Percentiles rank a stretch among this genome's conserved stretches.
Evolutionary conservation across 2,113 vertebrate genomes (phyloP).

Genomic region (Solenodon paradoxus): DNA sequence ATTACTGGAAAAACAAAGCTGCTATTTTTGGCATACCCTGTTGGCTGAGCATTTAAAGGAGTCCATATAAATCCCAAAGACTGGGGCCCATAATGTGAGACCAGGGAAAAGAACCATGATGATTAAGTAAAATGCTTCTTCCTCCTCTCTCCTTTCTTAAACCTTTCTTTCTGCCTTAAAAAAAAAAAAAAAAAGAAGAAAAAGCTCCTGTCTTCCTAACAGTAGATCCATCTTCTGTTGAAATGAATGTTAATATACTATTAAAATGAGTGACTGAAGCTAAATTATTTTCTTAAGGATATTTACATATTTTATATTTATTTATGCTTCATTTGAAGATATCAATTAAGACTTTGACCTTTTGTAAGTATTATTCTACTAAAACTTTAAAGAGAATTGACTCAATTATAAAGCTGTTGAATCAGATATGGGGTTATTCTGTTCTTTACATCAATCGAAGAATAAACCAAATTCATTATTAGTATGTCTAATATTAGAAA

Average conservation of each 20-base stretch:
- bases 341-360: neutral
- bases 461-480: neutral
- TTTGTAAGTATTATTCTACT: neutral
- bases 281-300: neutral
- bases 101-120: too few species aligned
- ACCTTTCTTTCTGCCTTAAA: too few species aligned
- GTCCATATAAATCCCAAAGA: too few species aligned
- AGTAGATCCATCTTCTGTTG: neutral
- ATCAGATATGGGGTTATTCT: neutral
- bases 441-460: neutral
- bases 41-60: too few species aligned
- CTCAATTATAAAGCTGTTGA: neutral
- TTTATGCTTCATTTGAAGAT: neutral
- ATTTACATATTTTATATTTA: neutral
- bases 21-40: too few species aligned
- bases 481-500: neutral
- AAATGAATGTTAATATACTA: neutral
- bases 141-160: too few species aligned
- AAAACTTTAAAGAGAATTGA: neutral
- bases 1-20: neutral
- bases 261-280: neutral
- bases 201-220: neutral
- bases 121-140: too few species aligned
- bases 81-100: too few species aligned
- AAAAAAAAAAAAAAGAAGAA: too few species aligned